Evolutionary conservation across 1,140 invertebrate species (phyloP), one percentile per base, ranked within the genome.

Genomic region (Sycophila sp.): DNA sequence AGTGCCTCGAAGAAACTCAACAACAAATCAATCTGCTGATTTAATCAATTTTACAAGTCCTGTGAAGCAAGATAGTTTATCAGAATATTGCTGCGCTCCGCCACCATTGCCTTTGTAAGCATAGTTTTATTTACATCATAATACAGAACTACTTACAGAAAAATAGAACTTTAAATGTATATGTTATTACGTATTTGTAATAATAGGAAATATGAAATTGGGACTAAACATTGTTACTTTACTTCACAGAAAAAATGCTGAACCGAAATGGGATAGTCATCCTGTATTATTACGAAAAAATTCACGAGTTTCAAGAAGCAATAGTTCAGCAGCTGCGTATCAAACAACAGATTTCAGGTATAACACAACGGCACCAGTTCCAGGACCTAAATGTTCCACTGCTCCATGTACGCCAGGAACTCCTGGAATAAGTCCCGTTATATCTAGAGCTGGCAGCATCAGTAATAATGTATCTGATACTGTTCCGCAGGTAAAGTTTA

Each of bases 1-100:
- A 60, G 78, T 85, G 60, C 85, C 85, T 64, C 84, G 88, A 78
- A 86, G 86, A 75, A 86, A 83, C 81, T 87, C 81, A 74, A 80
- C 81, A 24, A 87, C 89, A 30, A 83, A 83, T 7, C 87, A 89
- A 36, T 87, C 86, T 68, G 87, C 86, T 60, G 92, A 94, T 83
- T 81, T 94, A 19, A 94, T 94, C 71, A 93, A 90, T 58, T 93
- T 93, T 77, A 88, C 90, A 28, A 93, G 90, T 82, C 92, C 85
- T 10, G 73, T 86, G 11, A 86, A 86, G 45, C 82, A 83, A 40
- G 83, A 86, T 67, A 79, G 74, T 77, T 63, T 85, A 47, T 68
- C 77, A 0, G 80, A 81, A 75, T 86, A 85, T 69, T 83, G 81
- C 67, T 77, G 78, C 5, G 65, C 77, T 38, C 77, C 83, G 60